Conservation (phyloP, 2,888 invertebrate genomes). For the Cenopis cana region DNA sequence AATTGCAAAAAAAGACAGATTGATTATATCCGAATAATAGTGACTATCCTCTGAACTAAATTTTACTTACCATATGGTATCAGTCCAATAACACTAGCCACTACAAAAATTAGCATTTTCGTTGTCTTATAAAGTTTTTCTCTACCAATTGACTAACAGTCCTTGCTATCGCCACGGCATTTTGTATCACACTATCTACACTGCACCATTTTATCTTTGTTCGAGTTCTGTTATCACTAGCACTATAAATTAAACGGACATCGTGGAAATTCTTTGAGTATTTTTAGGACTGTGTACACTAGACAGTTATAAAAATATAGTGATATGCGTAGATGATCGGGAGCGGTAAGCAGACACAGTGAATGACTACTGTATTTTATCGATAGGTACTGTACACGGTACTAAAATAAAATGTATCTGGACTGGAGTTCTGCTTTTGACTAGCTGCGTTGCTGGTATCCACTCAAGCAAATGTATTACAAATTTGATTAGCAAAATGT, state of each 20-base stretch:
- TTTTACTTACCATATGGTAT: constrained; percentile 67
- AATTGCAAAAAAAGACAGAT: too few relatives aligned
- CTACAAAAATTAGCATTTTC: constrained; percentile 64
- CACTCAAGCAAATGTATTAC: constrained; percentile 3
- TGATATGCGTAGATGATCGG: constrained; percentile 9
- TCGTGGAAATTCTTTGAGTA: constrained; percentile 57
- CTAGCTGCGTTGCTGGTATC: constrained; percentile 3
- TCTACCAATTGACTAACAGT: constrained; percentile 21
- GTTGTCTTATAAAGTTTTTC: constrained; percentile 35
- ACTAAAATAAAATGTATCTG: constrained; percentile 60
- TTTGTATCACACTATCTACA: constrained; percentile 72
- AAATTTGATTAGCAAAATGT: background rate
- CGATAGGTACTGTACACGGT: constrained; percentile 47
- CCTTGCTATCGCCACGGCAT: constrained; percentile 50
- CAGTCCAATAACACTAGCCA: constrained; percentile 60
- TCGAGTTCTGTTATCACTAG: constrained; percentile 65
- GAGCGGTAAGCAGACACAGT: constrained; percentile 31
- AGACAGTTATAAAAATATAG: constrained; percentile 19
- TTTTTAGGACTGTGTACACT: constrained; percentile 22
- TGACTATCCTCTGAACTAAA: background rate
- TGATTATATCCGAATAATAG: too few relatives aligned
- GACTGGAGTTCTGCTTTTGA: constrained; percentile 39
- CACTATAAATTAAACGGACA: constrained; percentile 72
- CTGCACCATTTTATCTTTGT: constrained; percentile 65
- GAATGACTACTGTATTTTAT: constrained; percentile 21